A percentile compares a stretch with the other conserved stretches of the same genome.
Evolutionary conservation across 2,113 vertebrate species (phyloP).

Genomic region (Callionymus lyra): DNA sequence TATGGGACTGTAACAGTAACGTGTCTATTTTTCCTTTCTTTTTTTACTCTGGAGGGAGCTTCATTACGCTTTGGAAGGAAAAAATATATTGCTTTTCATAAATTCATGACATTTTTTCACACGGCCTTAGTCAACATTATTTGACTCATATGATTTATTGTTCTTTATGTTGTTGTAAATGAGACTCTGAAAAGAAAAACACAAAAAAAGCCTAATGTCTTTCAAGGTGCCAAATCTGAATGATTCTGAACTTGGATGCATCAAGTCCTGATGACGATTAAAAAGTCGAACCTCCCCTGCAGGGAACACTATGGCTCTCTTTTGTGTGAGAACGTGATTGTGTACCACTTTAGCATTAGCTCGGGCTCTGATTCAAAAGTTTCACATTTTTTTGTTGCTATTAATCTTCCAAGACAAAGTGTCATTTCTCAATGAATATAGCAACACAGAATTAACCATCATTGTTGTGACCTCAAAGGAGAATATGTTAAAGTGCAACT

Average conservation of each 20-base stretch:
- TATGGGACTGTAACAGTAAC: slow-evolving; percentile 57
- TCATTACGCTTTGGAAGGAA: slow-evolving; percentile 39
- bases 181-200: slow-evolving; percentile 31
- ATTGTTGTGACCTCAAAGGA: too few relatives aligned
- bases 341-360: too few relatives aligned
- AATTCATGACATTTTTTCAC: slow-evolving; percentile 28
- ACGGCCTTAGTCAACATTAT: slow-evolving; percentile 53
- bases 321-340: slow-evolving; percentile 16
- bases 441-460: too few relatives aligned
- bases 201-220: slow-evolving; percentile 51
- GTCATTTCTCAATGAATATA: too few relatives aligned
- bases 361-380: too few relatives aligned
- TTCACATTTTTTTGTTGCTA: too few relatives aligned
- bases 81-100: slow-evolving; percentile 34
- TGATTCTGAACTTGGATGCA: slow-evolving; percentile 66
- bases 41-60: slow-evolving; percentile 22
- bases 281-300: slow-evolving; percentile 50
- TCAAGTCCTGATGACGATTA: slow-evolving; percentile 65
- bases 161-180: slow-evolving; percentile 63
- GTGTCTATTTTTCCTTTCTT: slow-evolving; percentile 35
- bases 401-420: too few relatives aligned
- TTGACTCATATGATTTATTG: slow-evolving; percentile 29
- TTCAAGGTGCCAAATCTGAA: slow-evolving; percentile 68
- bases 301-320: slow-evolving; percentile 40
- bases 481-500: too few relatives aligned